Evolutionary conservation across 2,113 vertebrate species (phyloP).

Genomic region (Etia nguti): DNA sequence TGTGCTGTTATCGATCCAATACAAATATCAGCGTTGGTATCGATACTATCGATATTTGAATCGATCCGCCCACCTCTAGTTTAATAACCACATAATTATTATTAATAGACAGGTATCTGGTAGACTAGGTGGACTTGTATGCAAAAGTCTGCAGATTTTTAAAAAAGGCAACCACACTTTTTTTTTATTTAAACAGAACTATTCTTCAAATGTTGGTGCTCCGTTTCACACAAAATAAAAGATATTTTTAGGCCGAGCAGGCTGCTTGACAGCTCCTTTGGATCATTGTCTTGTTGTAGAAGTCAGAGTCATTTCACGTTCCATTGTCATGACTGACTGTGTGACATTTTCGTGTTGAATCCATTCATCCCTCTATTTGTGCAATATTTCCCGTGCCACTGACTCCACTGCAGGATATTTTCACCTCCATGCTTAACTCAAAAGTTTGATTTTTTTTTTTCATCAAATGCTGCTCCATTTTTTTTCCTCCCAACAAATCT

Average conservation of each 20-base stretch:
- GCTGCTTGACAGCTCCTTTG: background rate
- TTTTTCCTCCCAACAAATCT: background rate
- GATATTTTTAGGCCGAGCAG: background rate
- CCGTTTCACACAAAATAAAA: background rate
- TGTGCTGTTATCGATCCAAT: too few species aligned
- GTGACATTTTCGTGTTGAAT: background rate
- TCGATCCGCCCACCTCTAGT: background rate
- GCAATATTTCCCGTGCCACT: accelerated
- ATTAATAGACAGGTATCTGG: background rate
- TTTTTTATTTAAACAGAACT: background rate
- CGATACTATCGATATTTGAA: background rate
- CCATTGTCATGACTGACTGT: background rate
- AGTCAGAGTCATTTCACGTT: background rate
- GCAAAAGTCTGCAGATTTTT: background rate
- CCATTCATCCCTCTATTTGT: background rate
- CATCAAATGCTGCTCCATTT: background rate
- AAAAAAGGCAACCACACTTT: background rate
- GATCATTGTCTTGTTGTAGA: background rate
- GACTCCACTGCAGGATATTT: background rate
- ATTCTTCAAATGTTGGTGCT: background rate
- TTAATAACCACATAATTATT: background rate
- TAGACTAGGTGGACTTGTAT: background rate
- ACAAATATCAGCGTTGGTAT: too few species aligned
- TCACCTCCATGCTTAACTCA: background rate
- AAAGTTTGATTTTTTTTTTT: accelerated